Base-by-base conservation (phyloP, 1,140 invertebrate genomes). In the Leptinotarsa undecemlineata region DNA sequence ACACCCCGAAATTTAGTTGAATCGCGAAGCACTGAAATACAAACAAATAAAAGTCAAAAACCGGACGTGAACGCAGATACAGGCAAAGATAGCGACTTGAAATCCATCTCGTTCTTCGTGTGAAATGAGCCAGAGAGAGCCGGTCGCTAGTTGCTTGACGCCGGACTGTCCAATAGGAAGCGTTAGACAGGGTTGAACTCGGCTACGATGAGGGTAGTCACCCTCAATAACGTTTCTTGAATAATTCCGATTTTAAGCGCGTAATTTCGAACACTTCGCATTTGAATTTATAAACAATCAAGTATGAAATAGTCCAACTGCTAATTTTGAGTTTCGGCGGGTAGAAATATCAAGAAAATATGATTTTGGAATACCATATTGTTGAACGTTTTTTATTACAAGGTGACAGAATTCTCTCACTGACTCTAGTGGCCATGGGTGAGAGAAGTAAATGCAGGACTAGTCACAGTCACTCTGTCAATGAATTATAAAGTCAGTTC, bases 151-250 rank as follows among this genome's bases (percentile, higher is more conserved):
- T 64, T 19, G n/a, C 51, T 57, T 57, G n/a, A 17, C n/a, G 15
- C 51, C 51, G 15, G 51, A 57, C 60, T 26, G 48, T 72, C 71
- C 71, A 72, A 72, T 72, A 63, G 60, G 61, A 72, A 42, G 48
- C 60, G 23, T 11, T 33, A 23, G 71, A 15, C 71, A 72, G 71
- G 61, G 60, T n/a, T 57, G 71, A 57, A 62, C 61, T 63, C 13
- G 71, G 70, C 47, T 14, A 0, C 13, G 4, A 26, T 71, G 23
- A 19, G 48, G 70, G 70, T 26, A n/a, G 23, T 33, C 47, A 42
- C 17, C 68, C 17, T 14, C 13, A 17, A 20, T 19, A 47, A 48
- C 23, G 6, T 61, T 61, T 61, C 8, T 61, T 19, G 14, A 61
- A 61, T 61, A 6, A 21, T 21, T 61, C 20, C 3, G 11, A 61